Conservation (phyloP, 2,888 invertebrate genomes). For the Microplitis manilae region DNA sequence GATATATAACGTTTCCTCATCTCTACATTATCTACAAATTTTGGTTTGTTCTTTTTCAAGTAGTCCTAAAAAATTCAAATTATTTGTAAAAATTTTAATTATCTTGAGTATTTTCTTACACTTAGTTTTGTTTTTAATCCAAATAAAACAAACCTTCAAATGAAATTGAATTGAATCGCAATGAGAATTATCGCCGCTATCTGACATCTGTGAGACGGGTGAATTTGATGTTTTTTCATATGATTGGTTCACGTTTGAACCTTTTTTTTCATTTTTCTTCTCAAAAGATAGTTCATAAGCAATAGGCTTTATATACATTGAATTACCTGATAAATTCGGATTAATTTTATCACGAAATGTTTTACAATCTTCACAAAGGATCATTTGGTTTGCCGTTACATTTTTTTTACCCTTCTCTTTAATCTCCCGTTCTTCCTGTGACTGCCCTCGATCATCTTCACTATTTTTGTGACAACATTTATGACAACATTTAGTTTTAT, state of each 20-base stretch:
- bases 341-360: conserved; percentile 56
- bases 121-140: conserved; percentile 27
- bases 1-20: conserved; percentile 73
- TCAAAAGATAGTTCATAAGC: conserved; percentile 72
- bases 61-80: conserved; percentile 76
- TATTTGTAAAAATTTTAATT: conserved; percentile 14
- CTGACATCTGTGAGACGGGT: background rate
- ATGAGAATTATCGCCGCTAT: background rate
- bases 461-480: conserved; percentile 12
- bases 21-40: conserved; percentile 78
- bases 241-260: background rate
- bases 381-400: conserved; percentile 27
- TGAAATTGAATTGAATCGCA: conserved; percentile 35
- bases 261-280: background rate
- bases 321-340: conserved; percentile 58
- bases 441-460: background rate
- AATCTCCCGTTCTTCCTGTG: background rate
- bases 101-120: no score
- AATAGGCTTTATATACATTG: conserved; percentile 68
- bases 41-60: conserved; percentile 80
- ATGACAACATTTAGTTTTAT: conserved; percentile 17
- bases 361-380: conserved; percentile 61
- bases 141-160: conserved; percentile 35
- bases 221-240: background rate
- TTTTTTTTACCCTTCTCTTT: conserved; percentile 24